Evolutionary conservation across 2,888 invertebrate species (phyloP).

Genomic region (Polylopha cassiicola): DNA sequence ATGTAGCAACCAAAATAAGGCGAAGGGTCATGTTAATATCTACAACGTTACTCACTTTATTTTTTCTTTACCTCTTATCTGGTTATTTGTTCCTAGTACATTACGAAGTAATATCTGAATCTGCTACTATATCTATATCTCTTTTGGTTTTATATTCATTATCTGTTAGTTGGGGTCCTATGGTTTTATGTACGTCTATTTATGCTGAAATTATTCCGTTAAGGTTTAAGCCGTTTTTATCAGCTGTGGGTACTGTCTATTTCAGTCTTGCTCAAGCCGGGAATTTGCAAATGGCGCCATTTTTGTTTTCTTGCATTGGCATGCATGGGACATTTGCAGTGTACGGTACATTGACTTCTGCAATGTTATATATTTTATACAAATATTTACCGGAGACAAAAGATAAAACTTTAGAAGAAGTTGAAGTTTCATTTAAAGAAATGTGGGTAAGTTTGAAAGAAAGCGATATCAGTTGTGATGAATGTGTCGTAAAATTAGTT

Average conservation of each 20-base stretch:
- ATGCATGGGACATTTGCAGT: slow-evolving; percentile 11
- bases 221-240: slow-evolving; percentile 3
- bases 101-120: not conserved
- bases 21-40: slow-evolving; percentile 8
- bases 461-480: too few relatives aligned
- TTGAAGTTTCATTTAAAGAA: too few relatives aligned
- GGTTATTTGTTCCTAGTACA: slow-evolving; percentile 1
- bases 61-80: slow-evolving; percentile 4
- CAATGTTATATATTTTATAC: slow-evolving; percentile 4
- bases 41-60: slow-evolving; percentile 7
- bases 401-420: slow-evolving; percentile 12
- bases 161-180: slow-evolving; percentile 14
- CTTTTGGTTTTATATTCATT: slow-evolving; percentile 7
- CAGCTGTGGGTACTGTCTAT: not conserved
- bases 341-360: slow-evolving; percentile 4
- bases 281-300: not conserved
- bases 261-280: not conserved
- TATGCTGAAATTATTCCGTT: slow-evolving; percentile 10
- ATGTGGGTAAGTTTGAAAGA: too few relatives aligned
- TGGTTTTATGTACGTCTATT: slow-evolving; percentile 4
- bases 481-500: too few relatives aligned
- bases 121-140: not conserved
- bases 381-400: slow-evolving; percentile 15
- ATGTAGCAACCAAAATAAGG: slow-evolving; percentile 6
- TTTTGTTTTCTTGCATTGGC: slow-evolving; percentile 8